Conservation (phyloP, 2,888 invertebrate genomes). For the Caenorhabditis becei region DNA sequence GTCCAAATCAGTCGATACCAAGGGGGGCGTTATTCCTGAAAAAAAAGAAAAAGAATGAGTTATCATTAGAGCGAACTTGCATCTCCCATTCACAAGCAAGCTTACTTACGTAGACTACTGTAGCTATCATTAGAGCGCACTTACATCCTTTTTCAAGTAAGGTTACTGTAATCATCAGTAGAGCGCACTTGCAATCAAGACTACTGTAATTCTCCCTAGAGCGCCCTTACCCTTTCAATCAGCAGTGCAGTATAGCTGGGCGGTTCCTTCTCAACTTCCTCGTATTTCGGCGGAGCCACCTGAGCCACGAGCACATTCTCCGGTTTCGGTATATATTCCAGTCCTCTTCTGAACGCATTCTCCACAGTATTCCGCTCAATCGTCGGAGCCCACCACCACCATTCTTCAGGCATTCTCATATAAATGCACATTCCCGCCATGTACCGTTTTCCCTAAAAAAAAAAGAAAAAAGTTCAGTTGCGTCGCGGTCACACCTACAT, state of each 20-base stretch:
- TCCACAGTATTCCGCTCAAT: not conserved
- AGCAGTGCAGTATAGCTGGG: not conserved
- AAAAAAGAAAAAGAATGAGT: no score
- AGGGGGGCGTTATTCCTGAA: no score
- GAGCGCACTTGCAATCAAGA: no score
- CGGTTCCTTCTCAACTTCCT: not conserved
- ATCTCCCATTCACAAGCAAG: no score
- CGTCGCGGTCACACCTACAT: not conserved
- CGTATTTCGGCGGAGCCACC: not conserved
- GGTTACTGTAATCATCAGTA: no score
- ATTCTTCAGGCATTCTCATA: not conserved
- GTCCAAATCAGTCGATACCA: no score
- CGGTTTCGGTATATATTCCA: not conserved
- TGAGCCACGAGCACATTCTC: not conserved
- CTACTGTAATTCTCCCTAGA: no score
- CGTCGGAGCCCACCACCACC: not conserved
- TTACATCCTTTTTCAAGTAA: no score
- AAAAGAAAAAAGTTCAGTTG: not conserved
- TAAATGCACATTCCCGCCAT: not conserved
- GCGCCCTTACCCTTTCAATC: no score
- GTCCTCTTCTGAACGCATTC: not conserved
- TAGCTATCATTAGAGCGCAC: no score
- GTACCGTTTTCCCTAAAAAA: not conserved
- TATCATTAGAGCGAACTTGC: no score
- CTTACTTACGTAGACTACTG: no score